Evolutionary conservation across 2,113 vertebrate species (phyloP).

Genomic region (Gobio gobio): DNA sequence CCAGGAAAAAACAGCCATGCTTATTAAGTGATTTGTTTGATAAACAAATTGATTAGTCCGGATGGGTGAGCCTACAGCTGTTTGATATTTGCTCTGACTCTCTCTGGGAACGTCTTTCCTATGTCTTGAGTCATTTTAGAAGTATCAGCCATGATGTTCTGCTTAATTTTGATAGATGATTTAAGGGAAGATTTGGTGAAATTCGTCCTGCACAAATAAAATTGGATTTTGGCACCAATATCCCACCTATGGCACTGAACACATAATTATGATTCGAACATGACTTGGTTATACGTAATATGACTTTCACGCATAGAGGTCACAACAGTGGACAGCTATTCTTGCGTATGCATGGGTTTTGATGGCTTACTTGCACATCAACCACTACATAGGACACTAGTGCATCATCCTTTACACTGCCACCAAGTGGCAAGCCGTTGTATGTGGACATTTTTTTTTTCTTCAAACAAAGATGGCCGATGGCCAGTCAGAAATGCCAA

Average conservation of each 20-base stretch:
- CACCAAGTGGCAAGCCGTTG: no score
- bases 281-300: no score
- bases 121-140: neutral
- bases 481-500: no score
- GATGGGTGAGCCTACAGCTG: constrained; percentile 49
- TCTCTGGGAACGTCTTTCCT: constrained; percentile 47
- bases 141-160: neutral
- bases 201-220: neutral
- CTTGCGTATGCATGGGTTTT: no score
- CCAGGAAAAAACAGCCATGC: constrained; percentile 75
- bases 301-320: no score
- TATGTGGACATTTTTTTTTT: no score
- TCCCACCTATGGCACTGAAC: neutral
- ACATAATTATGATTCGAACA: neutral
- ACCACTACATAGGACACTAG: no score
- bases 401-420: no score
- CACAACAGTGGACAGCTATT: no score
- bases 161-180: neutral
- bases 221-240: neutral
- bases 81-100: constrained; percentile 28
- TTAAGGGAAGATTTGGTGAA: neutral
- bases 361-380: no score
- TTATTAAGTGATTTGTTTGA: constrained; percentile 80
- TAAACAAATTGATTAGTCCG: constrained; percentile 80
- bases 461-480: no score